Conservation (phyloP, 2,113 vertebrate genomes). For the Callithrix jacchus region DNA sequence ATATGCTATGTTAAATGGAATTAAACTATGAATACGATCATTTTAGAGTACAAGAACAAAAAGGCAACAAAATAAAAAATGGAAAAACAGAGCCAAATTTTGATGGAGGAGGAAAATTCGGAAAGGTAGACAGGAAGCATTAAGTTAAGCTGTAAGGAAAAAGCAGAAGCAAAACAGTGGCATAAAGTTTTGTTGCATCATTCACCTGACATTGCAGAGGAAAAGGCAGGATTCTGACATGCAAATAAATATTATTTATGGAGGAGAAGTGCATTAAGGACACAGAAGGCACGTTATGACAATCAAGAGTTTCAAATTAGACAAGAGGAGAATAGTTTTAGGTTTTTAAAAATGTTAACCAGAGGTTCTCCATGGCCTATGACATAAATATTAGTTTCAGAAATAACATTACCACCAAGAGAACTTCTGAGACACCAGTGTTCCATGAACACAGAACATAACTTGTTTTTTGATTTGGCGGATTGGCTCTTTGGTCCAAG, state of each 20-base stretch:
- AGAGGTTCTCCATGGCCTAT: conserved; percentile 6
- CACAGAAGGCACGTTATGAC: conserved; percentile 18
- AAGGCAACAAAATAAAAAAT: neutral
- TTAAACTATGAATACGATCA: neutral
- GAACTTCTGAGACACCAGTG: conserved; percentile 45
- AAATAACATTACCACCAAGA: conserved; percentile 48
- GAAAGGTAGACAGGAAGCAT: neutral
- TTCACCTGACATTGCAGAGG: neutral
- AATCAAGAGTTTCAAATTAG: conserved; percentile 11
- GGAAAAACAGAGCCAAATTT: neutral
- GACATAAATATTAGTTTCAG: conserved; percentile 52
- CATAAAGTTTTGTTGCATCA: neutral
- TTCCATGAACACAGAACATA: neutral
- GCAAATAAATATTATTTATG: neutral
- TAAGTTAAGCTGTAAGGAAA: neutral
- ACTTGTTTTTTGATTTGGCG: conserved; percentile 21
- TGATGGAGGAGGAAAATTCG: neutral
- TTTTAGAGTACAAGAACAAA: neutral
- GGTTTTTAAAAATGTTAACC: conserved; percentile 48
- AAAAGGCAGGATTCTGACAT: neutral
- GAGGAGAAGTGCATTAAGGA: neutral
- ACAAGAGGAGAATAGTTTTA: conserved; percentile 52
- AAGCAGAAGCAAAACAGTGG: neutral
- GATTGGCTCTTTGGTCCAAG: neutral
- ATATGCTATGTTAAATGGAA: neutral